Conservation (phyloP, 2,888 invertebrate species). For the Gisinianus flammeolus region DNA sequence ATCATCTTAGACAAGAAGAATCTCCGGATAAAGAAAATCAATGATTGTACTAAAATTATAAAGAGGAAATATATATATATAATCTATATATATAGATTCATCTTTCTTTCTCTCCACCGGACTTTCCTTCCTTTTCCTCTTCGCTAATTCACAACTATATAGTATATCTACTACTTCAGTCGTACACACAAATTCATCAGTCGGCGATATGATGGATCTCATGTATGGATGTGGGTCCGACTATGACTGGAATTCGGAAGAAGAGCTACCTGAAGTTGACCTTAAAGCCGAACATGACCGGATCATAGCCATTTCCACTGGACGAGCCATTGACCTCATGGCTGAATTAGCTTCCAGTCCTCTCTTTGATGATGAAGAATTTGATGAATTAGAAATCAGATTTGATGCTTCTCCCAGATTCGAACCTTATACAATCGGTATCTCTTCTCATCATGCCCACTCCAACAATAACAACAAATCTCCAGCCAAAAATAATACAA, state of each 20-base stretch:
- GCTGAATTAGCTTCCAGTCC: conserved; percentile 22
- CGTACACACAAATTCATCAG: no score
- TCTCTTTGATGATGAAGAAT: conserved; percentile 29
- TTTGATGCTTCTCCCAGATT: conserved; percentile 24
- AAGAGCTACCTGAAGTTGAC: conserved; percentile 89
- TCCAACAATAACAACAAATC: not conserved
- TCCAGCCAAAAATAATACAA: not conserved
- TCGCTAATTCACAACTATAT: no score
- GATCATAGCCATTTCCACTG: conserved; percentile 33
- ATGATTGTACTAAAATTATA: no score
- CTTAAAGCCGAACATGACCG: conserved; percentile 77
- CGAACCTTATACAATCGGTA: conserved; percentile 30
- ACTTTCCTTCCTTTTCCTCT: no score
- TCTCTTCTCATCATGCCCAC: not conserved
- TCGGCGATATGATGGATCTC: conserved; percentile 53
- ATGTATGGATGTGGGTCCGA: conserved; percentile 56
- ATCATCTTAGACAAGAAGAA: no score
- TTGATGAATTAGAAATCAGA: conserved; percentile 39
- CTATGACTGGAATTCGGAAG: conserved; percentile 71
- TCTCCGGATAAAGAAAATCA: no score
- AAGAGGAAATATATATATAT: no score
- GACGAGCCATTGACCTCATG: conserved; percentile 37
- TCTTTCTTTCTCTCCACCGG: no score
- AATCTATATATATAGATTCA: no score
- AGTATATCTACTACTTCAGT: no score